Conservation (phyloP, 2,797 vertebrate genomes). For the Eupleurogrammus muticus region DNA sequence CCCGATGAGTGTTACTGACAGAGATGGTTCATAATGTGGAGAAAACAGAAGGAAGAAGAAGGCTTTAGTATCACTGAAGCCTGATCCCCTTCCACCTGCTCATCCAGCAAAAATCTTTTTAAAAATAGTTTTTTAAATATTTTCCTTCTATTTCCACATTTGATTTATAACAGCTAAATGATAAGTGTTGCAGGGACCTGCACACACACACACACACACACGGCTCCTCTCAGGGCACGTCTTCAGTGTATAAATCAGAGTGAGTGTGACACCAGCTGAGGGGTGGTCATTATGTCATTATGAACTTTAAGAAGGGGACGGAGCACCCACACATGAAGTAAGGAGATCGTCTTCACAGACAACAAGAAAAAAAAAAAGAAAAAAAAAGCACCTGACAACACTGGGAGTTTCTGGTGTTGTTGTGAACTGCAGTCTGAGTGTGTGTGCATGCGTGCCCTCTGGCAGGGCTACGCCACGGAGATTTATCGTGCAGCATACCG, state of each 20-base stretch:
- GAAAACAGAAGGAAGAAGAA: not conserved
- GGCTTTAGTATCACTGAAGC: constrained; percentile 1
- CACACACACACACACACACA: not conserved
- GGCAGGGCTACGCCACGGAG: constrained; percentile 57
- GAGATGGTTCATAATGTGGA: not conserved
- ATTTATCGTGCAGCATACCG: constrained; percentile 71
- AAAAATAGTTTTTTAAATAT: constrained; percentile 10
- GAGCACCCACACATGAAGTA: constrained; percentile 30
- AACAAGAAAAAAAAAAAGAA: not conserved
- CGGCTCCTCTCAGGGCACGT: constrained; percentile 32
- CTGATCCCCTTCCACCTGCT: not conserved
- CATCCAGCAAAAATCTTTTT: not conserved
- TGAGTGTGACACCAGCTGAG: constrained; percentile 51
- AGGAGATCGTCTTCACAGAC: constrained; percentile 31
- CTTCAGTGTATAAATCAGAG: constrained; percentile 54
- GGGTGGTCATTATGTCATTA: constrained; percentile 62
- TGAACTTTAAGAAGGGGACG: constrained; percentile 42
- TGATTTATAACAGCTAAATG: constrained; percentile 17
- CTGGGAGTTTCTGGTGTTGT: constrained; percentile 35
- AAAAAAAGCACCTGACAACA: constrained; percentile 27
- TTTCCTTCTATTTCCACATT: constrained; percentile 5
- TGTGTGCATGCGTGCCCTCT: constrained; percentile 66
- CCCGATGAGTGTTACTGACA: constrained; percentile 9
- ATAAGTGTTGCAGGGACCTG: not conserved
- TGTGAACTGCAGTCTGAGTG: constrained; percentile 46